Evolutionary conservation across 1,140 invertebrate species (phyloP).

Genomic region (Penaeus vannamei): DNA sequence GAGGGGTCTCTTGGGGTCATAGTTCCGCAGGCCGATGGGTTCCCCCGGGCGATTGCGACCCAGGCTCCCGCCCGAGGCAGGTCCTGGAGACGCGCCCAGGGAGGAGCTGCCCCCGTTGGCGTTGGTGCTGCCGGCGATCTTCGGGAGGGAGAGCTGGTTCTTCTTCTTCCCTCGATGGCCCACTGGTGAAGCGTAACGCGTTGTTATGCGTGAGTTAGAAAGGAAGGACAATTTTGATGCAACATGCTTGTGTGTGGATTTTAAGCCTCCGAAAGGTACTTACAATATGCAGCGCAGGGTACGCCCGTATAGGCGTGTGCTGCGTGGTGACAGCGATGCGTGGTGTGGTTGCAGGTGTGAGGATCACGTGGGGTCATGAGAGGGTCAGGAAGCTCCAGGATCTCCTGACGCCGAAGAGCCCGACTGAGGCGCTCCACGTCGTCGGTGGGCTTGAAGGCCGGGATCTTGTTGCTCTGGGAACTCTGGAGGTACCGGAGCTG

Average conservation of each 20-base stretch:
- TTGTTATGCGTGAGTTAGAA: no score
- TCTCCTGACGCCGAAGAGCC: slow-evolving; percentile 35
- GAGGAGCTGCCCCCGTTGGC: slow-evolving; percentile 16
- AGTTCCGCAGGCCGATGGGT: slow-evolving; percentile 61
- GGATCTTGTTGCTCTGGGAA: slow-evolving; percentile 70
- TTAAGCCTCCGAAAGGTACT: slow-evolving; percentile 70
- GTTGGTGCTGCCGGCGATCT: slow-evolving; percentile 36
- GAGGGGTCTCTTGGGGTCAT: slow-evolving; percentile 66
- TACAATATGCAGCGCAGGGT: slow-evolving; percentile 87
- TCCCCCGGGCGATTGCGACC: slow-evolving; percentile 23
- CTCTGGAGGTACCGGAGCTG: slow-evolving; percentile 85
- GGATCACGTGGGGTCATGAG: slow-evolving; percentile 71
- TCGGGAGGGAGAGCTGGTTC: slow-evolving; percentile 48
- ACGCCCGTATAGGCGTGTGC: slow-evolving; percentile 92
- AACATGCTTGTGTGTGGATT: no score
- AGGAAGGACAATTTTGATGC: no score
- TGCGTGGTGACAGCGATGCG: slow-evolving; percentile 89
- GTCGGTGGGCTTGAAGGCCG: slow-evolving; percentile 71
- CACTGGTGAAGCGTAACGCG: no score
- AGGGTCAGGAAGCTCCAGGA: slow-evolving; percentile 44
- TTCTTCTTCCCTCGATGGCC: slow-evolving; percentile 9
- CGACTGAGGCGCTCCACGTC: slow-evolving; percentile 77
- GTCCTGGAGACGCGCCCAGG: slow-evolving; percentile 24
- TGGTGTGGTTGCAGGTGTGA: slow-evolving; percentile 83
- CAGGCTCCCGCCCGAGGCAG: background rate